Evolutionary conservation across 2,888 invertebrate genomes (phyloP).

Genomic region (Linyphia triangularis): DNA sequence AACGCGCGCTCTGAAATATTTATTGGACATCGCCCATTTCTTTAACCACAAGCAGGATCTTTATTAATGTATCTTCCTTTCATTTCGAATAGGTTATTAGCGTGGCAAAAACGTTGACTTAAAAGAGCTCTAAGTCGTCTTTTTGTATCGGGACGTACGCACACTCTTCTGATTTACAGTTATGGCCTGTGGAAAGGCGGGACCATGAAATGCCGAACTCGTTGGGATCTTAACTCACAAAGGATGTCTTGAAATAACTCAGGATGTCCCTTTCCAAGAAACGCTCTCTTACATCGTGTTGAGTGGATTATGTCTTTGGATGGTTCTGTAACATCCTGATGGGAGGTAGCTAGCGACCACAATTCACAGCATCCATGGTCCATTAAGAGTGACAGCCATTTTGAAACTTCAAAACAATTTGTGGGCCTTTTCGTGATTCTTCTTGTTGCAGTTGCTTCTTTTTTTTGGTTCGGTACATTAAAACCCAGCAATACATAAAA

Average conservation of each 20-base stretch:
- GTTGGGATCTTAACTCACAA: neutral
- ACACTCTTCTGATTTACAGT: constrained; percentile 36
- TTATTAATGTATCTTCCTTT: constrained; percentile 16
- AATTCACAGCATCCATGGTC: neutral
- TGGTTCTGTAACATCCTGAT: neutral
- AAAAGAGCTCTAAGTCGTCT: neutral
- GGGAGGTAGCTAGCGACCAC: neutral
- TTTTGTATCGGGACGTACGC: constrained; percentile 26
- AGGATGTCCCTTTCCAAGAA: neutral
- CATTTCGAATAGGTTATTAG: constrained; percentile 1
- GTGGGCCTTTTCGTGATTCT: neutral
- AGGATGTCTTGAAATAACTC: neutral
- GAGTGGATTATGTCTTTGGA: neutral
- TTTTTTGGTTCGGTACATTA: neutral
- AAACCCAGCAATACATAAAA: neutral
- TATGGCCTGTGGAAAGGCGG: neutral
- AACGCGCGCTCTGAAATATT: constrained; percentile 22
- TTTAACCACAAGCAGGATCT: constrained; percentile 21
- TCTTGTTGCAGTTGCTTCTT: neutral
- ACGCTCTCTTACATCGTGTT: neutral
- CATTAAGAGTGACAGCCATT: neutral
- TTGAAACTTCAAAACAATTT: neutral
- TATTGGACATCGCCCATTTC: constrained; percentile 16
- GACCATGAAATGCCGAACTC: neutral
- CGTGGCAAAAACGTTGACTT: constrained; percentile 22